A percentile compares a stretch with the other conserved stretches of the same genome.
These are phyloP conservation scores for Rhopalosiphum nymphaeae DNA, from an alignment of 2,888 invertebrate genomes.

Conservation along the genomic window DNA sequence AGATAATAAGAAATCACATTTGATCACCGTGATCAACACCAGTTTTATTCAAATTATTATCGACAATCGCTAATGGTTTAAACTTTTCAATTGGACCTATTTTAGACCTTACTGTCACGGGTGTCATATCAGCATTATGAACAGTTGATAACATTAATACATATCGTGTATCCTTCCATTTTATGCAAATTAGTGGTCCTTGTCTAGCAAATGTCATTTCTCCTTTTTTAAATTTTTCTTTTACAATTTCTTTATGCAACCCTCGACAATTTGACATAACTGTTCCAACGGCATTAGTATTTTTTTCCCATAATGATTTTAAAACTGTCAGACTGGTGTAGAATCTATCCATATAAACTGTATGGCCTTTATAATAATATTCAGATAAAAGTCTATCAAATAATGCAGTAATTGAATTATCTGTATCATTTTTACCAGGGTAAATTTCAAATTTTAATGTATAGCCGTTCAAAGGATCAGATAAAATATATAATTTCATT, in stretches of 20 bases:
- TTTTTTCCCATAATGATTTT: not conserved
- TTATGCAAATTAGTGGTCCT: not conserved
- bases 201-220: not conserved
- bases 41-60: not conserved
- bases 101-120: not conserved
- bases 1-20: not conserved
- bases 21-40: not conserved
- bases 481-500: not conserved
- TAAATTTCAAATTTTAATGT: constrained; percentile 4
- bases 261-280: not conserved
- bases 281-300: not conserved
- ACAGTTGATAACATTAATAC: not conserved
- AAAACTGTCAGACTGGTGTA: not conserved
- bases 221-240: too few relatives aligned
- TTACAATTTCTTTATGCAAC: too few relatives aligned
- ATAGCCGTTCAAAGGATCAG: not conserved
- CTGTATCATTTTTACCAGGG: not conserved
- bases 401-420: not conserved
- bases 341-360: too few relatives aligned
- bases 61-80: not conserved
- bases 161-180: not conserved
- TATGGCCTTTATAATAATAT: too few relatives aligned
- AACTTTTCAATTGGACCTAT: not conserved
- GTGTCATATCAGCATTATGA: not conserved
- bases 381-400: constrained; percentile 8